Evolutionary conservation across 2,113 vertebrate genomes (phyloP).

Genomic region (Caranx ignobilis): DNA sequence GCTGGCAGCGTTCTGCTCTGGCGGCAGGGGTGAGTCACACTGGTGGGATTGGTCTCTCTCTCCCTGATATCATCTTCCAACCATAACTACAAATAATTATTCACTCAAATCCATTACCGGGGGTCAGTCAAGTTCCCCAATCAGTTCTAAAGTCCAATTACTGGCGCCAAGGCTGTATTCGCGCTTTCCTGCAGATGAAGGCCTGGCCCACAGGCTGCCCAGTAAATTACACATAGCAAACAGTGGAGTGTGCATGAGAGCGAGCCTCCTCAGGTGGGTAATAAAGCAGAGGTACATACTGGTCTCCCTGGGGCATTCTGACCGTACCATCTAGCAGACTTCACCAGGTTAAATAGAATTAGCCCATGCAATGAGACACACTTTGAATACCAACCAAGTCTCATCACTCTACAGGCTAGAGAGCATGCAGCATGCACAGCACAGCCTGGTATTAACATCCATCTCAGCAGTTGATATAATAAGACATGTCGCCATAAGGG

Average conservation of each 20-base stretch:
- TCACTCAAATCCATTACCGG: constrained; percentile 86
- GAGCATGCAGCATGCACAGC: constrained; percentile 51
- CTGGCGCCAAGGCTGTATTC: constrained; percentile 76
- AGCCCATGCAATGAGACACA: constrained; percentile 67
- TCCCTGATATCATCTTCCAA: constrained; percentile 83
- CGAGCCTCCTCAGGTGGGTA: constrained; percentile 71
- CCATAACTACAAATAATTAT: constrained; percentile 87
- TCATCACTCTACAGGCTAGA: constrained; percentile 58
- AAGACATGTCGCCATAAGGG: constrained; percentile 73
- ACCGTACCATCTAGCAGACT: constrained; percentile 68
- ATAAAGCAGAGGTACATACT: constrained; percentile 74
- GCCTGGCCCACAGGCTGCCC: constrained; percentile 74
- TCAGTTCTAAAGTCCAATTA: constrained; percentile 84
- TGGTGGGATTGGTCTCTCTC: constrained; percentile 78
- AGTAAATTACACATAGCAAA: constrained; percentile 78
- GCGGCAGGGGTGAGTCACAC: constrained; percentile 82
- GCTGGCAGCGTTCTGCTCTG: constrained; percentile 79
- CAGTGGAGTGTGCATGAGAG: constrained; percentile 61
- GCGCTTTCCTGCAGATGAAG: constrained; percentile 73
- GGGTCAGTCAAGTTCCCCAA: constrained; percentile 83
- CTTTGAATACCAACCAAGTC: constrained; percentile 64
- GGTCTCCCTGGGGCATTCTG: constrained; percentile 67
- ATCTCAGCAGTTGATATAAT: constrained; percentile 70
- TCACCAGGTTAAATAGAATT: constrained; percentile 77
- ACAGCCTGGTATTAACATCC: constrained; percentile 67